Conservation (phyloP, 1,140 invertebrate species). For the Drosophila miranda region DNA sequence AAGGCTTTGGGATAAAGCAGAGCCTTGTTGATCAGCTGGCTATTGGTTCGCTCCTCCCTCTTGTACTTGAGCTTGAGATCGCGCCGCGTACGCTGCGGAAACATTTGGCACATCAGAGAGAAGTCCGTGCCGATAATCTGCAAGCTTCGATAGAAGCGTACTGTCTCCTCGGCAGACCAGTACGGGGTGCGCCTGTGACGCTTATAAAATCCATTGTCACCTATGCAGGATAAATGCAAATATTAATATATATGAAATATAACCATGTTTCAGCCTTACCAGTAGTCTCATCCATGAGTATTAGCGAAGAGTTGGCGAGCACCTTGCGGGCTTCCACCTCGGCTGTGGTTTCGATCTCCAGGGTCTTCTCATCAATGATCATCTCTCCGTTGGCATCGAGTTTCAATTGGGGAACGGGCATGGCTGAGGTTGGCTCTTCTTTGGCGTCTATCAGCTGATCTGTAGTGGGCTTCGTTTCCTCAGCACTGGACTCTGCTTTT, state of each 20-base stretch:
- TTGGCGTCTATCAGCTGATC: slow-evolving; percentile 41
- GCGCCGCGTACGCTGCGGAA: slow-evolving; percentile 88
- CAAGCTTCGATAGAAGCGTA: slow-evolving; percentile 94
- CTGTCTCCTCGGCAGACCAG: slow-evolving; percentile 88
- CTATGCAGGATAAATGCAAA: slow-evolving; percentile 54
- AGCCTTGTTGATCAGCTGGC: slow-evolving; percentile 82
- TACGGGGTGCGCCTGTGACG: slow-evolving; percentile 85
- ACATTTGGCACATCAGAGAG: slow-evolving; percentile 92
- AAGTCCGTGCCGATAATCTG: slow-evolving; percentile 95
- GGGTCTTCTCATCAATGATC: slow-evolving; percentile 93
- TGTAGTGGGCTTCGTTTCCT: slow-evolving; percentile 53
- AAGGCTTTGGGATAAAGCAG: slow-evolving; percentile 82
- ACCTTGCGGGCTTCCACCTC: slow-evolving; percentile 85
- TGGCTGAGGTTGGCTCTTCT: slow-evolving; percentile 45
- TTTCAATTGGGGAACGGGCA: slow-evolving; percentile 92
- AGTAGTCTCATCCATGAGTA: slow-evolving; percentile 86
- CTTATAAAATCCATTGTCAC: slow-evolving; percentile 86
- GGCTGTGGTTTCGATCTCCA: slow-evolving; percentile 90
- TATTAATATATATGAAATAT: not conserved
- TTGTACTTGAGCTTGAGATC: slow-evolving; percentile 89
- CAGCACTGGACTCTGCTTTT: slow-evolving; percentile 48
- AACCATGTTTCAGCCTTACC: slow-evolving; percentile 41
- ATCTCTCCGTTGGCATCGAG: slow-evolving; percentile 93
- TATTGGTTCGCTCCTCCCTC: slow-evolving; percentile 83
- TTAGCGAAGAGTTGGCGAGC: slow-evolving; percentile 86